Evolutionary conservation across 2,888 invertebrate genomes (phyloP), one percentile per base, ranked within the genome.

Genomic region (Drosophila percnosoma): DNA sequence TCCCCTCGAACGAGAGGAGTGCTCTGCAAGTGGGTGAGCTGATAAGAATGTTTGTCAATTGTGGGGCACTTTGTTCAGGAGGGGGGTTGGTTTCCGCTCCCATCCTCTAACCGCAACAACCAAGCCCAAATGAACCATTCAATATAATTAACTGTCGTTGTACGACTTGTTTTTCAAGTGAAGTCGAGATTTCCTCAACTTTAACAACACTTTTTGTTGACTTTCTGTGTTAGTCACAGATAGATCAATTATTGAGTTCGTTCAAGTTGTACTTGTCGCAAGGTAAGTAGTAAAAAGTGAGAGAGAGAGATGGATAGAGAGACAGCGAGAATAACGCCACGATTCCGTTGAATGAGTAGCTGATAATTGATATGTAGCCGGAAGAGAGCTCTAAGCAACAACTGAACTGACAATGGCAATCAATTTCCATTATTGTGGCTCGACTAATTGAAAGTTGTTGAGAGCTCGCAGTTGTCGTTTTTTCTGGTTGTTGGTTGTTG

Each of bases 361-460:
- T 75, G 51, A 79, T 87, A 89, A 85, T 85, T 85, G 89, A 85
- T 87, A 83, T 87, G 78, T 75, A 71, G 76, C 68, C 80, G 75
- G 71, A 71, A 74, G 63, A 74, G 62, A 72, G 65, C 58, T 42
- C 36, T 10, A 61, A 42, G 33, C 68, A 67, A 78, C 66, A 78
- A 75, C 61, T 62, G 29, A 66, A 70, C 70, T 78, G 85, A 89
- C 87, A 87, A 87, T 87, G 87, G 72, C 88, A 87, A 89, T 87
- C 88, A 89, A 89, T 89, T 84, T 74, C 73, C 79, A 84, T 86
- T 88, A 87, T 80, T 74, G 65, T 67, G 40, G 62, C 52, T 64
- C 49, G 75, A 73, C 83, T 87, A 87, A 87, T 87, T 87, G 87
- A 87, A 87, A 87, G 71, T 81, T 85, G 89, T 87, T 66, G 63